A percentile compares a stretch with the other conserved stretches of the same genome.
phyloP scores from a whole-genome alignment of 1,140 invertebrate genomes.

The Centruroides vittatus region DNA sequence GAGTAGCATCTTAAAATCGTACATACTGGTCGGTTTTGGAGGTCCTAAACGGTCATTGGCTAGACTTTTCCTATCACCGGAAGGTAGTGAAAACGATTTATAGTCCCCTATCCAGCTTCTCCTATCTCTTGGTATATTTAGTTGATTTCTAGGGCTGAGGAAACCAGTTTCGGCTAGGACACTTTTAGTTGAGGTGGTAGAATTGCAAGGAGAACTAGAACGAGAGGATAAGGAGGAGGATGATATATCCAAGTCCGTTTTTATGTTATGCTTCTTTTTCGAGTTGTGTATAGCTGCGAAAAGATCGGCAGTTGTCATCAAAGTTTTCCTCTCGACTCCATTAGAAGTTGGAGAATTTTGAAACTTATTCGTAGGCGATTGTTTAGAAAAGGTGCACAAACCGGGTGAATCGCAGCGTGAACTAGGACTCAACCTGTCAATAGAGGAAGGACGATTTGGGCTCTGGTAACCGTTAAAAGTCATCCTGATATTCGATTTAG shows the following conservation, averaged over 20 bases:
- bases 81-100: neutral
- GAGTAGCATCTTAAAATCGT: constrained; percentile 64
- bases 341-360: no score
- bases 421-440: no score
- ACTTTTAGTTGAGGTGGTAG: constrained; percentile 23
- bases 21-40: constrained; percentile 25
- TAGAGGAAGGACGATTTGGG: no score
- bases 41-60: constrained; percentile 32
- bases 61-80: constrained; percentile 24
- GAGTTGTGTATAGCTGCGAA: constrained; percentile 21
- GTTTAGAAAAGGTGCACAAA: no score
- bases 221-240: constrained; percentile 15
- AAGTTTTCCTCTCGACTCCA: neutral
- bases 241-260: constrained; percentile 16
- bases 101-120: neutral
- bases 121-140: neutral
- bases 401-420: no score
- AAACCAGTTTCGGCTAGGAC: constrained; percentile 29
- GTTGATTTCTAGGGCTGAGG: neutral
- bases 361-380: no score
- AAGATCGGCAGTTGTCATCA: constrained; percentile 19
- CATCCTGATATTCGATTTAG: no score
- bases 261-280: constrained; percentile 21
- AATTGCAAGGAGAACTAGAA: constrained; percentile 9
- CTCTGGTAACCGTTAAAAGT: no score